These are phyloP conservation scores for Adrianichthys oophorus DNA, from an alignment of 2,797 vertebrate genomes.

Conservation along the genomic window DNA sequence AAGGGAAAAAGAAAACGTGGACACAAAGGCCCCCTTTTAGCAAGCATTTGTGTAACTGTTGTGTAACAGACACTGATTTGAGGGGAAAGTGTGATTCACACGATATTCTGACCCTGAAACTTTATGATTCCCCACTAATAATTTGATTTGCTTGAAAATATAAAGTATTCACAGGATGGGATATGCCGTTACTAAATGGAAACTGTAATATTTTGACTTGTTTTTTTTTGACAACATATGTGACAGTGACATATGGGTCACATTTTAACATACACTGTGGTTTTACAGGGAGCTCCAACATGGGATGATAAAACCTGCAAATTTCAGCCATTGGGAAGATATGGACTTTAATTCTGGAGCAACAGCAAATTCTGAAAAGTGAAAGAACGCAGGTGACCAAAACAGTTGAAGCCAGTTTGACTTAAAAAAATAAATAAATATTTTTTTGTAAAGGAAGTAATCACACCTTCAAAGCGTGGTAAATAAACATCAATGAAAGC, in stretches of 20 bases:
- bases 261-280: not conserved
- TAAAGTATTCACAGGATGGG: too few species aligned
- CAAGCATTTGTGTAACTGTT: conserved; percentile 31
- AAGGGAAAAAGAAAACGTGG: conserved; percentile 24
- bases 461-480: too few species aligned
- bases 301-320: conserved; percentile 25
- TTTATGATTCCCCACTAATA: too few species aligned
- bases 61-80: conserved; percentile 38
- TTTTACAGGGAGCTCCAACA: not conserved
- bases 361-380: conserved; percentile 16
- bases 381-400: not conserved
- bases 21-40: conserved; percentile 44
- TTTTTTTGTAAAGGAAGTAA: too few species aligned
- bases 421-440: too few species aligned
- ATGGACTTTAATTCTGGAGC: conserved; percentile 11
- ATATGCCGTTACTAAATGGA: too few species aligned
- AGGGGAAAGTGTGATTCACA: conserved; percentile 37
- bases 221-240: too few species aligned
- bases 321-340: conserved; percentile 51
- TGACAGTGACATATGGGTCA: too few species aligned
- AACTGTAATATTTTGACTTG: too few species aligned
- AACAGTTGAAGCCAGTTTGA: too few species aligned
- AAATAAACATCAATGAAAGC: too few species aligned
- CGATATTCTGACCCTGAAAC: conserved; percentile 6
- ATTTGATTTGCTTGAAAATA: too few species aligned